Base-by-base conservation (phyloP, 2,113 vertebrate genomes). In the Mola mola region DNA sequence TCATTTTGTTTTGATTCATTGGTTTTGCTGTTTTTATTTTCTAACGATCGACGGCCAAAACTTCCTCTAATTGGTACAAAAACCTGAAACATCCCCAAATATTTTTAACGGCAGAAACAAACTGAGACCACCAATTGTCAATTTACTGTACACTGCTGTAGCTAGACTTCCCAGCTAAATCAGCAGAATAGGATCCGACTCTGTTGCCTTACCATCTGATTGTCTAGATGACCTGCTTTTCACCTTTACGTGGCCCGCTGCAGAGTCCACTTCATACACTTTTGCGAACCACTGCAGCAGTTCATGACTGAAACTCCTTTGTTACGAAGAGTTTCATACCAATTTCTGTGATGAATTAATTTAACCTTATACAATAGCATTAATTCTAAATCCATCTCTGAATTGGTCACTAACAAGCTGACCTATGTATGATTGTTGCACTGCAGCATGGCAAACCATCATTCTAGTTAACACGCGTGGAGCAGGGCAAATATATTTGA, bases 121-220 rank as follows among this genome's bases (percentile, higher is more conserved):
- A n/a, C n/a, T n/a, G n/a, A n/a, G n/a, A n/a, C n/a, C n/a, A n/a
- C n/a, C n/a, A n/a, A n/a, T n/a, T n/a, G n/a, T n/a, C n/a, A n/a
- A n/a, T n/a, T n/a, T 15, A 5, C 58, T 50, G 36, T 29, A 13
- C 10, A 60, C 38, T 41, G 47, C 43, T 66, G 59, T 48, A 17
- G 4, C 52, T 57, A 20, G 28, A 38, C 41, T 49, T 31, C 59
- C 49, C 26, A 2, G 13, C 49, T 72, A 40, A 66, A 68, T 82
- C 81, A 70, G 73, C 62, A 50, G 67, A 21, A 28, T 50, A 34
- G 49, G 38, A 68, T 83, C 69, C 37, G 65, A 68, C 75, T 78
- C 55, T 77, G 73, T 72, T 62, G 50, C 79, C 71, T 86, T 79
- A 65, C 48, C 75, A 68, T 61, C 62, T 46, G 55, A 60, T 72